phyloP scores from a whole-genome alignment of 2,113 vertebrate genomes.

The Ciconia stormi region DNA sequence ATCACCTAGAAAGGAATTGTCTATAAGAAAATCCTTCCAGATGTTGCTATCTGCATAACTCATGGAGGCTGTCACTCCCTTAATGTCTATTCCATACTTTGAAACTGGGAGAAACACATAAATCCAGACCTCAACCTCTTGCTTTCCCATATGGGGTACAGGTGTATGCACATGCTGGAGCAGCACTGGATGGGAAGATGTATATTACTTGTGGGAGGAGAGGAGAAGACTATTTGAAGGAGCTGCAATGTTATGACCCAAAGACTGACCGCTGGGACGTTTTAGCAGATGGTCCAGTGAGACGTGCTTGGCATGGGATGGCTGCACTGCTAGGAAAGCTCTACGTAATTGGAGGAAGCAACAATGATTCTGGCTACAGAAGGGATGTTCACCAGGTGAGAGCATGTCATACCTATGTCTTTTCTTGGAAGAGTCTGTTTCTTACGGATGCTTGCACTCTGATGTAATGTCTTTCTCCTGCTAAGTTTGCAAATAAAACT shows the following conservation, averaged over 20 bases:
- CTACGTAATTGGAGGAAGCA: slow-evolving; percentile 94
- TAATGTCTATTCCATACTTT: not conserved
- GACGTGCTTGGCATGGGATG: slow-evolving; percentile 93
- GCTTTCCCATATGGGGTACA: slow-evolving; percentile 10
- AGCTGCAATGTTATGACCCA: slow-evolving; percentile 89
- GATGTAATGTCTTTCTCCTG: not conserved
- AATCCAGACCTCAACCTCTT: not conserved
- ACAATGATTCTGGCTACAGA: slow-evolving; percentile 85
- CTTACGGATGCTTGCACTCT: not conserved
- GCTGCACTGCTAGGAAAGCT: slow-evolving; percentile 81
- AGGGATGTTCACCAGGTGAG: slow-evolving; percentile 92
- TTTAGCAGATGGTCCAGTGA: slow-evolving; percentile 84
- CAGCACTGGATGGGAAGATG: slow-evolving; percentile 85
- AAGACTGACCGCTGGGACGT: slow-evolving; percentile 78
- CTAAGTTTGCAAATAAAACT: not conserved
- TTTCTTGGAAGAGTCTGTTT: not conserved
- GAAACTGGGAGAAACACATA: not conserved
- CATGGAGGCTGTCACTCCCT: not conserved
- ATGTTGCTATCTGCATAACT: not conserved
- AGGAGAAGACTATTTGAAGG: slow-evolving; percentile 85
- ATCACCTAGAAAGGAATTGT: not conserved
- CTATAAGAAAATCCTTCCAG: not conserved
- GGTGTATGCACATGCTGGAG: slow-evolving; percentile 93
- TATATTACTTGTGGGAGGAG: slow-evolving; percentile 91
- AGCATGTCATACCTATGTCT: not conserved